Evolutionary conservation across 1,140 invertebrate species (phyloP).

Genomic region (Eupristina koningsbergeri): DNA sequence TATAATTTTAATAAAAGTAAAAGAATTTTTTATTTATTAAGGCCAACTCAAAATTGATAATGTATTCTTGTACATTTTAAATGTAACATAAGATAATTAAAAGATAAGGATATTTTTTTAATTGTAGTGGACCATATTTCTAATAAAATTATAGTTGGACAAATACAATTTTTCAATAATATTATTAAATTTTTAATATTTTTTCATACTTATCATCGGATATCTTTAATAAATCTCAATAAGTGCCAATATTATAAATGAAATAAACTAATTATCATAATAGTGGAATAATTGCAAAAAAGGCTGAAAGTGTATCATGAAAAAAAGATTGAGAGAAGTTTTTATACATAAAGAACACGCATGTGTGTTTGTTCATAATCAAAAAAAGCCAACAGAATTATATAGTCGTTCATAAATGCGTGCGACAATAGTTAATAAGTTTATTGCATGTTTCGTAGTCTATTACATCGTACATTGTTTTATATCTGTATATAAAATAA

Average conservation of each 20-base stretch:
- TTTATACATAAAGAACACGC: not conserved
- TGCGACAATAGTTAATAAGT: constrained; percentile 23
- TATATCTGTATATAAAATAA: too few species aligned
- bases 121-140: too few species aligned
- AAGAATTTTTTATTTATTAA: too few species aligned
- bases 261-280: constrained; percentile 12
- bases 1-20: too few species aligned
- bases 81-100: too few species aligned
- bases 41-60: too few species aligned
- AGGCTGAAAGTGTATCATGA: not conserved
- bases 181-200: too few species aligned
- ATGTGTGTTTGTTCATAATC: constrained; percentile 1
- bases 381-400: not conserved
- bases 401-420: not conserved
- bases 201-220: too few species aligned
- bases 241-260: not conserved
- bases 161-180: too few species aligned
- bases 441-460: not conserved
- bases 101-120: too few species aligned
- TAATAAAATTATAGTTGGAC: too few species aligned
- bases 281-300: constrained; percentile 9
- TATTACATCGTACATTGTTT: not conserved
- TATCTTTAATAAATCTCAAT: constrained; percentile 25
- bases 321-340: not conserved
- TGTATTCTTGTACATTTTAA: too few species aligned